These are phyloP conservation scores for Rhodophaea formosa DNA, from an alignment of 2,888 invertebrate genomes.

Conservation along the genomic window DNA sequence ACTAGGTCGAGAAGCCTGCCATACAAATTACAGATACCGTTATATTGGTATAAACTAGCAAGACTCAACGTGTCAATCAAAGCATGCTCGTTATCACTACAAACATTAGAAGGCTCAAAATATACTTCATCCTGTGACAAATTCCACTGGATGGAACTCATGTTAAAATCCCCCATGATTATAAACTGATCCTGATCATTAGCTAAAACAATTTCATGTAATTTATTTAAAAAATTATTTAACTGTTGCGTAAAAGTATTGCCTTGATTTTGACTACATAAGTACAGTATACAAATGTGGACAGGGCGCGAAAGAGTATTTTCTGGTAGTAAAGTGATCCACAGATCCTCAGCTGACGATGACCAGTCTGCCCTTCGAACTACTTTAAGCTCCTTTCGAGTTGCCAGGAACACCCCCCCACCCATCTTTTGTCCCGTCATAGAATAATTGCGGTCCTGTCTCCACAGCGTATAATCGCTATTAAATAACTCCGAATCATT, in stretches of 20 bases:
- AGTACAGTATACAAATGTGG: background rate
- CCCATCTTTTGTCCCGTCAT: background rate
- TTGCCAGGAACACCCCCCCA: conserved; percentile 3
- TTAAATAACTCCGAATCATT: background rate
- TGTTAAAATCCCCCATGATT: background rate
- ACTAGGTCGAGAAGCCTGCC: background rate
- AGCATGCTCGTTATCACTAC: background rate
- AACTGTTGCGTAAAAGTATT: background rate
- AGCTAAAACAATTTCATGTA: background rate
- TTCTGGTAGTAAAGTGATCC: background rate
- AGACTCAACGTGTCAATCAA: background rate
- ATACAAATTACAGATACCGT: background rate
- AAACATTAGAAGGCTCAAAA: background rate
- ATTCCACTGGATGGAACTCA: background rate
- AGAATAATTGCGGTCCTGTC: conserved; percentile 4
- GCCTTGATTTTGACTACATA: background rate
- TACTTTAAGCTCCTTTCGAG: background rate
- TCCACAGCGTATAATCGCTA: background rate
- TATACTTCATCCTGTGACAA: background rate
- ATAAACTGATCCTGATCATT: background rate
- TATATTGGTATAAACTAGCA: background rate
- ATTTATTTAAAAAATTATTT: background rate
- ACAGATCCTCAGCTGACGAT: conserved; percentile 5
- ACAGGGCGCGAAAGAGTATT: background rate
- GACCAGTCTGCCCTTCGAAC: background rate